Evolutionary conservation across 2,113 vertebrate genomes (phyloP).

Genomic region (Phylloscopus trochiloides): DNA sequence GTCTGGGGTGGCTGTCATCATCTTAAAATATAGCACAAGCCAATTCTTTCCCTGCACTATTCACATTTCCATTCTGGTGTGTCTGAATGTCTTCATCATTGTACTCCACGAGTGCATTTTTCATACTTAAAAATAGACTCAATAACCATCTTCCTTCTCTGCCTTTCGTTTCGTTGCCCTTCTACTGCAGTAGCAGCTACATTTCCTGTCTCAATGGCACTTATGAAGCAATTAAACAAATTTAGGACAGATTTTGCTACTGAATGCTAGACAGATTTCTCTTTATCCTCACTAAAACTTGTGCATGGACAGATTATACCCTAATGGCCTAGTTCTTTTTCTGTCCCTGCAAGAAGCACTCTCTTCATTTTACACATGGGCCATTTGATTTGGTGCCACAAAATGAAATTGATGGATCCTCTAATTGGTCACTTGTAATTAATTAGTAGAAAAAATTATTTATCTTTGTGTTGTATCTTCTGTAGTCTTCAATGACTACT

Average conservation of each 20-base stretch:
- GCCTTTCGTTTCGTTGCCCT: conserved; percentile 15
- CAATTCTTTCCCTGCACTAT: not conserved
- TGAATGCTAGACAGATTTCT: conserved; percentile 54
- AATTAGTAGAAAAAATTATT: conserved; percentile 28
- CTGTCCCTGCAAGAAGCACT: not conserved
- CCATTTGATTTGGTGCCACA: conserved; percentile 27
- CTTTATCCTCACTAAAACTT: not conserved
- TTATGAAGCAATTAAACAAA: conserved; percentile 53
- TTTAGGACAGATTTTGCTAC: conserved; percentile 32
- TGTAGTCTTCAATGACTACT: not conserved
- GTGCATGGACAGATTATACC: not conserved
- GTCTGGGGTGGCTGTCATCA: not conserved
- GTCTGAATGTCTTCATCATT: conserved; percentile 30
- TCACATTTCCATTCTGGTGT: not conserved
- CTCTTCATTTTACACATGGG: not conserved
- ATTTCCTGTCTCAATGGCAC: conserved; percentile 51
- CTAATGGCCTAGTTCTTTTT: not conserved
- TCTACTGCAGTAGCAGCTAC: conserved; percentile 43
- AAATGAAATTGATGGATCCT: conserved; percentile 16
- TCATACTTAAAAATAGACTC: conserved; percentile 56
- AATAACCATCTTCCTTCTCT: conserved; percentile 45
- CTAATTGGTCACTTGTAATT: conserved; percentile 38
- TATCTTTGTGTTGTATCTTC: not conserved
- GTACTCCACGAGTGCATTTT: not conserved
- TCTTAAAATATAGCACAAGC: not conserved